Base-by-base conservation (phyloP, 53 echinoderm and acorn worm genomes). In the Pentamera pediparva region DNA sequence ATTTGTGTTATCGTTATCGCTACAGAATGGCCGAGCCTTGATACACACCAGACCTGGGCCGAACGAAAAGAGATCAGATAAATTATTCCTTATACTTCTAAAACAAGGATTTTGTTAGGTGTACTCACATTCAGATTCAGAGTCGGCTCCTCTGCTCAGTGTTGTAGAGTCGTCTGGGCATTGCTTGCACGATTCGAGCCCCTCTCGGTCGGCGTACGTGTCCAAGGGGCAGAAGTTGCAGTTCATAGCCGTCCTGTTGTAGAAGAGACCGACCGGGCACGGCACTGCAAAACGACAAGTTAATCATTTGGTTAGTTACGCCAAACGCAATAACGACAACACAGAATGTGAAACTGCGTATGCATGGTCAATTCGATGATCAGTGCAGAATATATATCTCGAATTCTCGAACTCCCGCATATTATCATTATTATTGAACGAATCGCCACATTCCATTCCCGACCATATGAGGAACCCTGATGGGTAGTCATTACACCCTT, bases 171-270 rank as follows among this genome's bases (percentile, higher is more conserved):
- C 32, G 11, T 53, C 54, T 15, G 54, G 54, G 26, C 73, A 73
- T 22, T 19, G 33, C 6, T 1, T 53, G 52, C 73, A 73, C 4
- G 17, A 4, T 10, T 31, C 56, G 7, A 22, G 53, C 29, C 53
- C 54, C 21, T 32, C 54, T 52, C 53, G 17, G n/a, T 73, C 73
- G 6, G 53, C 22, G 26, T 73, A 73, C 10, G 73, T 73, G 29
- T 73, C 6, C 22, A 52, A n/a, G 9, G 73, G 54, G 38, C 73
- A 73, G 51, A 73, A 73, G 0, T 33, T 38, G 35, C 73, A 73
- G 35, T 6, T 29, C 18, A 53, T 71, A 17, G 32, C 71, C 13
- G 18, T 2, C 17, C 26, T 31, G 18, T 45, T 35, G 27, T 71
- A 71, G 24, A 49, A 71, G 9, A 53, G 54, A 8, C 71, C 71